Conservation (phyloP, 2,888 invertebrate species). For the Scrobipalpa costella region DNA sequence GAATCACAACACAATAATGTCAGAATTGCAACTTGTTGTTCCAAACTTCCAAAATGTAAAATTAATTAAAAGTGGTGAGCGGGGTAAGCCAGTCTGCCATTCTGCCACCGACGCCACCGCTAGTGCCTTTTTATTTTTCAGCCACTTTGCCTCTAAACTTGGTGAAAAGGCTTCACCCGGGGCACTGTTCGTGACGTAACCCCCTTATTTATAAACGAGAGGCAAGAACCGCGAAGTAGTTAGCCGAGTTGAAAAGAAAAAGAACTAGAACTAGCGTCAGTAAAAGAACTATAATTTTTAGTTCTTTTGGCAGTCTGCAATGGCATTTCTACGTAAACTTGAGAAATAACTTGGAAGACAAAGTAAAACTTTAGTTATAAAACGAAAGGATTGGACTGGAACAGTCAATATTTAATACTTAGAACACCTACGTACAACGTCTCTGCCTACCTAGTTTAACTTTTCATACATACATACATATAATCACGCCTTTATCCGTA, state of each 20-base stretch:
- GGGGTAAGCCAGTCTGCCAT: neutral
- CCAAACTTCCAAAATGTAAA: neutral
- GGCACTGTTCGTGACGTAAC: slow-evolving; percentile 18
- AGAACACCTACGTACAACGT: no score
- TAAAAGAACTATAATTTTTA: neutral
- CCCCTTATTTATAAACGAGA: slow-evolving; percentile 14
- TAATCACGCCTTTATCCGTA: no score
- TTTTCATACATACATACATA: no score
- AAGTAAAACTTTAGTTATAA: no score
- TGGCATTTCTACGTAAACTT: neutral
- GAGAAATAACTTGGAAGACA: no score
- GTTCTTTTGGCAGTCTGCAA: neutral
- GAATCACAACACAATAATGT: neutral
- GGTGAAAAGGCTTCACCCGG: neutral
- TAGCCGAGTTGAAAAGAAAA: slow-evolving; percentile 9
- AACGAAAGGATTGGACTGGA: no score
- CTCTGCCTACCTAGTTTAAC: no score
- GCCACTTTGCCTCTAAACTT: slow-evolving; percentile 4
- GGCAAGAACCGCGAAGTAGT: slow-evolving; percentile 7
- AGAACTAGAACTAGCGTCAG: neutral
- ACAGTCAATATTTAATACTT: no score
- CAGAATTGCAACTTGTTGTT: neutral
- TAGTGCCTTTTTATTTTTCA: slow-evolving; percentile 10
- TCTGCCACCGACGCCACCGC: neutral
- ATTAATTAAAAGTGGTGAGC: neutral